phyloP scores from a whole-genome alignment of 2,797 vertebrate species.

The Darevskia nairensis region DNA sequence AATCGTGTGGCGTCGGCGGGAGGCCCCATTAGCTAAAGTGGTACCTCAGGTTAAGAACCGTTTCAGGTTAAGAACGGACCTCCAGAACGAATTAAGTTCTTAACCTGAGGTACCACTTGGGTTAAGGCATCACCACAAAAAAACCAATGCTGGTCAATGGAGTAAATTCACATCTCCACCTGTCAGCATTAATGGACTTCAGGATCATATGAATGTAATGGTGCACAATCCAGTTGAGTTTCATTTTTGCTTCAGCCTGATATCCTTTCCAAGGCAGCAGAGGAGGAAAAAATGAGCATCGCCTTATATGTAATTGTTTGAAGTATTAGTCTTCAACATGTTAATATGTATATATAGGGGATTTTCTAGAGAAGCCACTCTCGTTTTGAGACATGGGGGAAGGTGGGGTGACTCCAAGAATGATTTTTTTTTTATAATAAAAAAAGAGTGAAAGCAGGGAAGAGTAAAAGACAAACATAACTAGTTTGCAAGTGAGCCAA shows the following conservation, averaged over 20 bases:
- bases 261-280: not conserved
- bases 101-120: too few species aligned
- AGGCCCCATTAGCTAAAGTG: too few species aligned
- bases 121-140: not conserved
- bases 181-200: not conserved
- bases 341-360: not conserved
- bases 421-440: too few species aligned
- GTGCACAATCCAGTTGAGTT: not conserved
- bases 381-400: constrained; percentile 10
- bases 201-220: not conserved
- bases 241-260: not conserved
- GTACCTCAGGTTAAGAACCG: too few species aligned
- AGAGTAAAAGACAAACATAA: constrained; percentile 30
- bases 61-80: too few species aligned
- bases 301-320: not conserved
- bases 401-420: not conserved
- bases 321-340: not conserved
- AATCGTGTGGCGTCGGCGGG: too few species aligned
- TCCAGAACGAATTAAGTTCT: too few species aligned
- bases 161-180: not conserved
- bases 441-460: not conserved
- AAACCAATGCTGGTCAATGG: not conserved
- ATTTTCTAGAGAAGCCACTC: not conserved
- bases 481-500: constrained; percentile 52
- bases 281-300: not conserved